Percentiles rank a stretch among this genome's conserved stretches.
These are phyloP conservation scores for Cottus gobio DNA, from an alignment of 2,113 vertebrate genomes.

Conservation along the genomic window DNA sequence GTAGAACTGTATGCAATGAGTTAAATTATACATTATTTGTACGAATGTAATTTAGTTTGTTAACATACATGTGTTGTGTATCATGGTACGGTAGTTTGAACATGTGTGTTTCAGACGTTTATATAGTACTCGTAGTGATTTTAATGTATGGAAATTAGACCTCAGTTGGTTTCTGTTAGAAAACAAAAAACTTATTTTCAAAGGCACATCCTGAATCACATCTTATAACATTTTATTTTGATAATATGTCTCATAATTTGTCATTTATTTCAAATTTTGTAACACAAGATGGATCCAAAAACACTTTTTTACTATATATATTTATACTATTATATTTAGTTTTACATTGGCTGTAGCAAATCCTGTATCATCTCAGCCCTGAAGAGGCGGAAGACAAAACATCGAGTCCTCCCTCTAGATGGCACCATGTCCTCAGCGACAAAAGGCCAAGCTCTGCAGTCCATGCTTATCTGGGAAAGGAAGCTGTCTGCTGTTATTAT, in stretches of 20 bases:
- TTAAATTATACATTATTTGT: slow-evolving; percentile 6
- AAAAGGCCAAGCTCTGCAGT: slow-evolving; percentile 13
- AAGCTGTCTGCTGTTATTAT: not conserved
- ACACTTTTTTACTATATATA: too few species aligned
- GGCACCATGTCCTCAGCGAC: slow-evolving; percentile 73
- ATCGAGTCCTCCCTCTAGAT: slow-evolving; percentile 72
- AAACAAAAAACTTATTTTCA: slow-evolving; percentile 4
- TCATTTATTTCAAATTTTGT: slow-evolving; percentile 12
- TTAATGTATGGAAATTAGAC: slow-evolving; percentile 4
- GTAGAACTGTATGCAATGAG: not conserved
- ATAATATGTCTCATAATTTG: not conserved
- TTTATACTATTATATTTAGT: too few species aligned
- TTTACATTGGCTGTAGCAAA: not conserved
- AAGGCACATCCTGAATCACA: not conserved
- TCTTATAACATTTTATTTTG: not conserved
- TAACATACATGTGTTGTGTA: slow-evolving; percentile 19
- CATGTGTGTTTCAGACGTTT: slow-evolving; percentile 2
- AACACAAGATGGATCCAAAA: not conserved
- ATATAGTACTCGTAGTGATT: not conserved
- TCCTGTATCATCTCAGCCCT: not conserved
- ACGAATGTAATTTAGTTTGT: slow-evolving; percentile 6
- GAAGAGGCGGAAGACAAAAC: slow-evolving; percentile 13
- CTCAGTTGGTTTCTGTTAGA: not conserved
- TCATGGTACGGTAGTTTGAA: slow-evolving; percentile 3
- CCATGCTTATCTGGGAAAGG: not conserved